phyloP scores from a whole-genome alignment of 2,797 vertebrate species.

The Eulemur coronatus region DNA sequence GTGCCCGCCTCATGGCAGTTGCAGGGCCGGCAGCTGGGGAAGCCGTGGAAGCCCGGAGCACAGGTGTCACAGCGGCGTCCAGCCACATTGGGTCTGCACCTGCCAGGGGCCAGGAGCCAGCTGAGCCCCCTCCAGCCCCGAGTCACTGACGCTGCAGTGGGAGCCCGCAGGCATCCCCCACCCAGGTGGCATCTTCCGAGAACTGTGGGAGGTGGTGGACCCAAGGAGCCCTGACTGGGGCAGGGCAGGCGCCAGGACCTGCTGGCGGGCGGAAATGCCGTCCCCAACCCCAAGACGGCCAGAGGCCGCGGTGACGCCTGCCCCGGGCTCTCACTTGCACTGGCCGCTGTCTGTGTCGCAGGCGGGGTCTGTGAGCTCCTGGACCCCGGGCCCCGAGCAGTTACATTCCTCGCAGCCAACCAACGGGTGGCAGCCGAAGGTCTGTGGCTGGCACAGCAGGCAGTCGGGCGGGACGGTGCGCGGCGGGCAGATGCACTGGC shows the following conservation, averaged over 20 bases:
- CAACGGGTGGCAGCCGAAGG: constrained; percentile 96
- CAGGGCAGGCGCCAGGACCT: rapidly evolving
- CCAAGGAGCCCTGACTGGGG: rapidly evolving
- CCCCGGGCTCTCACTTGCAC: constrained; percentile 88
- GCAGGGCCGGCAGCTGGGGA: constrained; percentile 91
- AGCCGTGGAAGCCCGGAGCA: constrained; percentile 91
- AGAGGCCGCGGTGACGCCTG: rapidly evolving
- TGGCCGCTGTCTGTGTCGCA: constrained; percentile 93
- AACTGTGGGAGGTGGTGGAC: background rate
- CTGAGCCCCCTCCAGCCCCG: background rate
- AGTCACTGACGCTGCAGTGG: rapidly evolving
- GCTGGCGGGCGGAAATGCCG: background rate
- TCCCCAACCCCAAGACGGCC: background rate
- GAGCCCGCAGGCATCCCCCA: background rate
- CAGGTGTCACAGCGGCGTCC: constrained; percentile 95
- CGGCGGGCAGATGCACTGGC: constrained; percentile 95
- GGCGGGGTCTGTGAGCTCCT: constrained; percentile 84
- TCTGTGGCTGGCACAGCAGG: constrained; percentile 91
- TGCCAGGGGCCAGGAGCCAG: constrained; percentile 52
- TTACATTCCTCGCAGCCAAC: constrained; percentile 96
- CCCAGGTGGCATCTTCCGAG: background rate
- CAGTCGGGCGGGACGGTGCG: constrained; percentile 93
- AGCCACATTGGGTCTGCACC: constrained; percentile 92
- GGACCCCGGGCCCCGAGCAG: constrained; percentile 91
- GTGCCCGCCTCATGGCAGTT: constrained; percentile 94